phyloP scores from a whole-genome alignment of 2,888 invertebrate species.

The Parthenolecanium corni region DNA sequence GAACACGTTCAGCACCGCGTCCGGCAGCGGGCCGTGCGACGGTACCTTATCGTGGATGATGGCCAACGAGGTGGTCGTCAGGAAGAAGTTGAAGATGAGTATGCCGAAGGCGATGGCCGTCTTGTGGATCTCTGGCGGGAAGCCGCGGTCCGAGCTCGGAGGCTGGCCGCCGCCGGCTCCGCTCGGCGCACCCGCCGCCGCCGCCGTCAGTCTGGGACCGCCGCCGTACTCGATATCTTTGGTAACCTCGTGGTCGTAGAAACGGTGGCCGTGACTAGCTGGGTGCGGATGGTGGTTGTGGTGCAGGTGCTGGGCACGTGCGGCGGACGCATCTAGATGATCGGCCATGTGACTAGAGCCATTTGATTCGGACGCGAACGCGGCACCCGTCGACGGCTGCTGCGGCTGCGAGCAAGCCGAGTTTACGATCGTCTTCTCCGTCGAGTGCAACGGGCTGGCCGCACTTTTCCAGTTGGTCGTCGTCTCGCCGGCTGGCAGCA shows the following conservation, averaged over 20 bases:
- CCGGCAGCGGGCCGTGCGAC: conserved; percentile 66
- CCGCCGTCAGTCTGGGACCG: too few species aligned
- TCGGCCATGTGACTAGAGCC: conserved; percentile 19
- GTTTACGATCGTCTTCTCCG: background rate
- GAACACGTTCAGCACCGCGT: conserved; percentile 68
- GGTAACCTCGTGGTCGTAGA: conserved; percentile 19
- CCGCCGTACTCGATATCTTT: background rate
- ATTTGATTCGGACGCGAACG: conserved; percentile 5
- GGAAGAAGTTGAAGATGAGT: conserved; percentile 50
- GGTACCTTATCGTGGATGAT: conserved; percentile 80
- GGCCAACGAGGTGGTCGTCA: conserved; percentile 61
- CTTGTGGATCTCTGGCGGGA: conserved; percentile 76
- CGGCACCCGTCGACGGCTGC: background rate
- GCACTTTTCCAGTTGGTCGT: background rate
- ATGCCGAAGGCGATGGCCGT: conserved; percentile 56
- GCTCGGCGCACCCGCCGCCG: too few species aligned
- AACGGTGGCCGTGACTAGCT: conserved; percentile 15
- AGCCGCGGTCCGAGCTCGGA: conserved; percentile 57
- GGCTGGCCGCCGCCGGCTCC: conserved; percentile 38
- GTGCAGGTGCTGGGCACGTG: too few species aligned
- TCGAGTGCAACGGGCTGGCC: too few species aligned
- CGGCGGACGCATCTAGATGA: too few species aligned
- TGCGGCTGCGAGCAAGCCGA: background rate
- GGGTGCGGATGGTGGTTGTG: too few species aligned
- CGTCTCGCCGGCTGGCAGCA: background rate